Evolutionary conservation across 2,888 invertebrate species (phyloP).

Genomic region (Gymnosoma rotundatum): DNA sequence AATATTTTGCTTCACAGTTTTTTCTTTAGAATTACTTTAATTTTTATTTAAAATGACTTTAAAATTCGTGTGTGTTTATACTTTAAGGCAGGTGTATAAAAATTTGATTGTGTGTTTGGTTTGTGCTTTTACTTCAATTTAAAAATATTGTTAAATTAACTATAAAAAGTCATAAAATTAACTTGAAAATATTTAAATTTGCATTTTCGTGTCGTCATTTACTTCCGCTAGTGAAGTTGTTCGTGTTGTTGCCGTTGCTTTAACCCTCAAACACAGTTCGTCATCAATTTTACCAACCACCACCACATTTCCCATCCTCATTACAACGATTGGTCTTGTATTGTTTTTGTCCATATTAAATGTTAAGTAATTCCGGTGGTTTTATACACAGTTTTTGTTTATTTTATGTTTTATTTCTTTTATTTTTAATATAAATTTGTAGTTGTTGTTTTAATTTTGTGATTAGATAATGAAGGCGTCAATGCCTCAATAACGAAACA

Average conservation of each 20-base stretch:
- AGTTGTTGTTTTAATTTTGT: not conserved
- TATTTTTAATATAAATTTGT: not conserved
- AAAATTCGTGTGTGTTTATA: not conserved
- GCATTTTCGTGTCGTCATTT: constrained; percentile 33
- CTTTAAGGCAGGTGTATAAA: constrained; percentile 23
- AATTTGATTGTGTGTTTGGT: not conserved
- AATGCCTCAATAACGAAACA: constrained; percentile 48
- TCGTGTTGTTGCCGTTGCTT: not conserved
- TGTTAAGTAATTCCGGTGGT: constrained; percentile 59
- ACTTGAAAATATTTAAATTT: constrained; percentile 4
- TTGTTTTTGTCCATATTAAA: constrained; percentile 13
- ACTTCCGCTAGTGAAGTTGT: constrained; percentile 34
- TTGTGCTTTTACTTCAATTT: not conserved
- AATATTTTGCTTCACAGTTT: not conserved
- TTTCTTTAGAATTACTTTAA: not conserved
- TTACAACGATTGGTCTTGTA: not conserved
- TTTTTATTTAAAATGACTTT: not conserved
- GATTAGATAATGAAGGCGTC: constrained; percentile 61
- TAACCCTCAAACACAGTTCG: constrained; percentile 17
- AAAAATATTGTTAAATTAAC: constrained; percentile 2
- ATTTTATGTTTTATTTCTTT: not conserved
- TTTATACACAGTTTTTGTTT: constrained; percentile 16
- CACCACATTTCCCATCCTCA: not conserved
- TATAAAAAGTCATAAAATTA: constrained; percentile 18
- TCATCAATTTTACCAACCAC: not conserved